Conservation (phyloP, 2,888 invertebrate species). For the Sarcophaga subvicina region DNA sequence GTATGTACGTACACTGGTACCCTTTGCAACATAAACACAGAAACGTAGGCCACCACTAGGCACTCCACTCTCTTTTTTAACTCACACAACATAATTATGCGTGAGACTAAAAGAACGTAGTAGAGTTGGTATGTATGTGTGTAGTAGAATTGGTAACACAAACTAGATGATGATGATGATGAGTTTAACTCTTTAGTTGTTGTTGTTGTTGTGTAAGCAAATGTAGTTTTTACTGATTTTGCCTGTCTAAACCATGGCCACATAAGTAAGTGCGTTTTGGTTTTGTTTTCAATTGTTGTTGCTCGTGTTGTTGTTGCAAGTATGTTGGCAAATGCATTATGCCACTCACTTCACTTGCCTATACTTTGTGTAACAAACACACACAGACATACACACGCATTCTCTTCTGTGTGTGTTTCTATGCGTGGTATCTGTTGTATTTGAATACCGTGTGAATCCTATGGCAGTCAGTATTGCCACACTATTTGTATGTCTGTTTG, state of each 20-base stretch:
- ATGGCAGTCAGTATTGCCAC: not conserved
- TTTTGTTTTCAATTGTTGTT: conserved; percentile 26
- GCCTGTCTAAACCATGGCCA: conserved; percentile 65
- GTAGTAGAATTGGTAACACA: conserved; percentile 1
- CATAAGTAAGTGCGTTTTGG: conserved; percentile 60
- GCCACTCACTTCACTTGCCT: conserved; percentile 44
- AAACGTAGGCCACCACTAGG: not conserved
- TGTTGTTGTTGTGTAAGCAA: conserved; percentile 44
- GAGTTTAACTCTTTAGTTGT: conserved; percentile 31
- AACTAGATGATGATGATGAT: conserved; percentile 32
- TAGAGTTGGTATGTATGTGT: not conserved
- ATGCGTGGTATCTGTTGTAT: no score
- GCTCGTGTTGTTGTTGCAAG: conserved; percentile 37
- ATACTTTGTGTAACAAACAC: not conserved
- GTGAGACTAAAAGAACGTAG: no score
- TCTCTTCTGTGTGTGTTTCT: not conserved
- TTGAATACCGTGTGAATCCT: no score
- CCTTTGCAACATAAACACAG: no score
- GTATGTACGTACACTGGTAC: not conserved
- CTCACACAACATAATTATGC: no score
- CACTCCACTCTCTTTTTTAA: no score
- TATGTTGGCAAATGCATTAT: conserved; percentile 53
- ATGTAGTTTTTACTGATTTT: conserved; percentile 40
- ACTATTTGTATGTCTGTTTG: not conserved
- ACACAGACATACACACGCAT: not conserved